These are phyloP conservation scores for Onychomys torridus DNA, from an alignment of 2,797 vertebrate genomes.

Conservation along the genomic window DNA sequence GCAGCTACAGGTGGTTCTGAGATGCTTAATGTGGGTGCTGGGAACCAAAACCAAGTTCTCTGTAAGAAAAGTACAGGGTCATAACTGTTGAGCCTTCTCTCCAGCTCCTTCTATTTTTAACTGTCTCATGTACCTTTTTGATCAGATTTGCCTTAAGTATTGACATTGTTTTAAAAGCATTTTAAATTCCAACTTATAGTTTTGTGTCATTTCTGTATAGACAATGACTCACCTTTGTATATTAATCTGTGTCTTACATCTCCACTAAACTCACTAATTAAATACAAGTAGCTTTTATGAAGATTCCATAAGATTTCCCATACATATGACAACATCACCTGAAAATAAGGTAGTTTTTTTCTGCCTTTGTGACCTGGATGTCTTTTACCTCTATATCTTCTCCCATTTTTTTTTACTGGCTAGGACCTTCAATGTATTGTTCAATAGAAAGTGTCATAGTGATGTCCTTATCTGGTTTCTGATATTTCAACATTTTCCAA, in stretches of 20 bases:
- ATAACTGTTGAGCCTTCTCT: neutral
- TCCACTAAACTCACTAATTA: too few species aligned
- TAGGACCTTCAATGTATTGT: neutral
- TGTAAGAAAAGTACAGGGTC: too few species aligned
- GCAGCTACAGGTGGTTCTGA: neutral
- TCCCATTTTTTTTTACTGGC: neutral
- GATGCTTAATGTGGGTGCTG: neutral
- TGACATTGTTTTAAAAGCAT: neutral
- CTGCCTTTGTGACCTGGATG: neutral
- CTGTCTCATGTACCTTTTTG: neutral
- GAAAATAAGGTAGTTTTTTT: neutral
- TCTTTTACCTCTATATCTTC: neutral
- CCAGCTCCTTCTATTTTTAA: too few species aligned
- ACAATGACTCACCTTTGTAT: neutral
- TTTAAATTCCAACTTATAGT: neutral
- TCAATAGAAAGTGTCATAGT: neutral
- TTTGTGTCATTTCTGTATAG: too few species aligned
- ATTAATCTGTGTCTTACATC: neutral
- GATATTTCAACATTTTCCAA: neutral
- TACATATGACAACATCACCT: neutral
- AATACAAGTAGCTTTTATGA: neutral
- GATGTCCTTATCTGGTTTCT: neutral
- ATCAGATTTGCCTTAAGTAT: neutral
- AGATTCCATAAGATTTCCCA: neutral
- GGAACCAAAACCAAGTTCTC: neutral